Evolutionary conservation across 2,797 vertebrate genomes (phyloP), one percentile per base, ranked within the genome.

Genomic region (Ciconia nigra): DNA sequence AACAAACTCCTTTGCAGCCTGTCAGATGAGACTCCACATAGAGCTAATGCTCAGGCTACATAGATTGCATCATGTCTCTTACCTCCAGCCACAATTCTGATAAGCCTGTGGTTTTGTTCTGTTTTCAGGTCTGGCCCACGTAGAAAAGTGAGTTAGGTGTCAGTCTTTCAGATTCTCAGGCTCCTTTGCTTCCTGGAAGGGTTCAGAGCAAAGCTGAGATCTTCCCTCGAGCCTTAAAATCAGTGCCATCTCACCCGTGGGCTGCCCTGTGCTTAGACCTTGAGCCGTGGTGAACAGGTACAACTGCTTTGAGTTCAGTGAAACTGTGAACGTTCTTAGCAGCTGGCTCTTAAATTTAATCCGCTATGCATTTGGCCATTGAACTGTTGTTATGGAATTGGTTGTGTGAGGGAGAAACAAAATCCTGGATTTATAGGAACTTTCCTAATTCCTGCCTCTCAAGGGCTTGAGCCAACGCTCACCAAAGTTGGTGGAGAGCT

Each of bases 191-290:
- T 84, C 15, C 73, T 55, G 15, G 25, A 59, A 76, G 2, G 3
- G 8, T 63, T 83, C 25, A 21, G 26, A 79, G 44, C 39, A 89
- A 76, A 47, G 41, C 11, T 19, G 22, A 65, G 28, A 14, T 86
- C 22, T 66, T 26, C 19, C 10, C 25, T 83, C 2, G 3, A 81
- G 37, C 35, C 15, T 37, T 52, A 16, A 55, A 81, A 37, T 33
- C 16, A 16, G 18, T 17, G 12, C 0, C 0, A 2, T 57, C 11
- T 87, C 57, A n/a, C 28, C 9, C 13, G 2, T 28, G 51, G 24
- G 5, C 65, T 83, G 58, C 31, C 31, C 13, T 37, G 16, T 3
- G 0, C 35, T 57, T 0, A 61, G 47, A 65, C n/a, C 35, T 69
- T 72, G 49, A 79, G n/a, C 28, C 81, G 19, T 26, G 10, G 19